phyloP scores from a whole-genome alignment of 2,888 invertebrate genomes.

The Drosophila dives region DNA sequence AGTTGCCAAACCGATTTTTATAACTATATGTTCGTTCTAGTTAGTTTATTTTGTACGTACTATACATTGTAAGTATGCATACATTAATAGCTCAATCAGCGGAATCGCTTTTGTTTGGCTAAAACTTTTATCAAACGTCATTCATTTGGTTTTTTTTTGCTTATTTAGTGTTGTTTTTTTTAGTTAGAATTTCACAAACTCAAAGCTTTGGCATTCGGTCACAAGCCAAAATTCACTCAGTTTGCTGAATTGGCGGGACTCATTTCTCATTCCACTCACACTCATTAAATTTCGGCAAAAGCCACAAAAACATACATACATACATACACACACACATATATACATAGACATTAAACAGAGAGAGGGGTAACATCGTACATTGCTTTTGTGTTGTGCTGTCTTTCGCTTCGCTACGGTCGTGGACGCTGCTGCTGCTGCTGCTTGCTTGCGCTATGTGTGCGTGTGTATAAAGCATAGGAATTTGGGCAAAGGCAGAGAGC shows the following conservation, averaged over 20 bases:
- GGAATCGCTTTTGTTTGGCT: not conserved
- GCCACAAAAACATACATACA: conserved; percentile 27
- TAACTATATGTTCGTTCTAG: not conserved
- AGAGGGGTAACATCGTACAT: conserved; percentile 40
- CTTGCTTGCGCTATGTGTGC: conserved; percentile 6
- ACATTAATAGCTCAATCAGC: not conserved
- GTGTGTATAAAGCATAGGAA: conserved; percentile 61
- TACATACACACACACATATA: conserved; percentile 15
- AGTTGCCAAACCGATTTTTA: not conserved
- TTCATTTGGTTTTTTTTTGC: no score
- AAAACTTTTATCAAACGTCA: conserved; percentile 1
- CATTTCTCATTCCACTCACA: conserved; percentile 49
- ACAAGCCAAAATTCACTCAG: conserved; percentile 44
- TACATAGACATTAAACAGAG: conserved; percentile 10
- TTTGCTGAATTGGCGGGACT: conserved; percentile 29
- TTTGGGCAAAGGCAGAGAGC: conserved; percentile 51
- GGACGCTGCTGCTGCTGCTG: conserved; percentile 16
- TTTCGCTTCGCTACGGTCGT: conserved; percentile 49
- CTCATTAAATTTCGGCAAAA: conserved; percentile 58
- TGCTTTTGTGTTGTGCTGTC: conserved; percentile 48
- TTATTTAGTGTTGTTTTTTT: not conserved
- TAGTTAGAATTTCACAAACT: conserved; percentile 4
- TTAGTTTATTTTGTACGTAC: not conserved
- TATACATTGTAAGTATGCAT: no score
- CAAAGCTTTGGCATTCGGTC: conserved; percentile 11